Conservation (phyloP, 2,888 invertebrate genomes). For the Protodeltote pygarga region DNA sequence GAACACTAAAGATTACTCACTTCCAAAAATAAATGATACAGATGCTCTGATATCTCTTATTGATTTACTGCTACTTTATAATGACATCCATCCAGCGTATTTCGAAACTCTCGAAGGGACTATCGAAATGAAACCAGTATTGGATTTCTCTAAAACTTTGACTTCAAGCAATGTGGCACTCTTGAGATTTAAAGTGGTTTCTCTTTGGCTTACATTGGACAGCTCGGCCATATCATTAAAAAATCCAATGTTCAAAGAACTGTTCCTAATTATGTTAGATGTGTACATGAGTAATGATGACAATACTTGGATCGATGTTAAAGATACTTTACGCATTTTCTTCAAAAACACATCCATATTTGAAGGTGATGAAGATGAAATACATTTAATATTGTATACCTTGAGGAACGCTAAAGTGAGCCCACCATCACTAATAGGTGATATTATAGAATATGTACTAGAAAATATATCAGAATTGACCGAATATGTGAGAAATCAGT, state of each 20-base stretch:
- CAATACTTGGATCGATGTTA: conserved; percentile 82
- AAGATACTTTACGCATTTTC: conserved; percentile 84
- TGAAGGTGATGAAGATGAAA: conserved; percentile 88
- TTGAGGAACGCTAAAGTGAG: conserved; percentile 70
- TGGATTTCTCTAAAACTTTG: conserved; percentile 70
- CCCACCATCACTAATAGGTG: conserved; percentile 68
- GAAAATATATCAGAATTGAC: conserved; percentile 67
- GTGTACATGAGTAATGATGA: conserved; percentile 78
- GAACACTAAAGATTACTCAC: conserved; percentile 65
- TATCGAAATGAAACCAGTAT: conserved; percentile 76
- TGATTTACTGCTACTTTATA: conserved; percentile 76
- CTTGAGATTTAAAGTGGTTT: conserved; percentile 80
- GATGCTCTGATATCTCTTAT: conserved; percentile 71
- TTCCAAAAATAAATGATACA: conserved; percentile 66
- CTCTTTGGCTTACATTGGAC: conserved; percentile 78
- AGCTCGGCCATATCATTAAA: conserved; percentile 83
- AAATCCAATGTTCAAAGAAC: conserved; percentile 83
- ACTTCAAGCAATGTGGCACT: conserved; percentile 62
- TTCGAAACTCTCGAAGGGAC: conserved; percentile 80
- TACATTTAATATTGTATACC: conserved; percentile 89
- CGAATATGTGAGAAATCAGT: conserved; percentile 69
- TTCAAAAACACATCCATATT: conserved; percentile 89
- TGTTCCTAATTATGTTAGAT: conserved; percentile 86
- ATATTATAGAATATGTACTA: conserved; percentile 73
- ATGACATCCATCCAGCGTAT: conserved; percentile 76